These are phyloP conservation scores for Agrotis ipsilon DNA, from an alignment of 2,888 invertebrate genomes.

Conservation along the genomic window DNA sequence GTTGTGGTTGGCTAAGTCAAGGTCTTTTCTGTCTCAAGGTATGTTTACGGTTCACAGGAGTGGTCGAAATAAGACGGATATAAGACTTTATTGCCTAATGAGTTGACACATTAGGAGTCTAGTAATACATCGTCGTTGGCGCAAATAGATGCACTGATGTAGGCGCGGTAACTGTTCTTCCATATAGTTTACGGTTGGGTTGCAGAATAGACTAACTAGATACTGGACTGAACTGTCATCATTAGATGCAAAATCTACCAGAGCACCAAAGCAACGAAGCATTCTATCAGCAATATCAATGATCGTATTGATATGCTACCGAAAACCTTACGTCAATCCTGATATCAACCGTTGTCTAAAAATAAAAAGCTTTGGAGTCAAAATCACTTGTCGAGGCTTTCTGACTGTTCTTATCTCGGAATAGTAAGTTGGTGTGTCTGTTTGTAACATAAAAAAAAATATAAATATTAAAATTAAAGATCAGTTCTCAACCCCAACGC, in stretches of 20 bases:
- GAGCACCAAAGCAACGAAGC: too few species aligned
- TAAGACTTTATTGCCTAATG: too few species aligned
- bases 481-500: neutral
- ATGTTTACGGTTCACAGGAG: too few species aligned
- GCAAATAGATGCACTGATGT: neutral
- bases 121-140: too few species aligned
- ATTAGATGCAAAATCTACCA: neutral
- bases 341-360: neutral
- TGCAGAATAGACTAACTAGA: neutral
- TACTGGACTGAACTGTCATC: neutral
- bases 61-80: too few species aligned
- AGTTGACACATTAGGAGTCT: too few species aligned
- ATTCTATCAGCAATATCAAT: neutral
- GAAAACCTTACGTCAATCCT: neutral
- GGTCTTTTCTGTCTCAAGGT: too few species aligned
- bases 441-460: neutral
- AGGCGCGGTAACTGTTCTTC: too few species aligned
- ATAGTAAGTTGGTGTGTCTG: neutral
- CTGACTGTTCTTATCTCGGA: neutral
- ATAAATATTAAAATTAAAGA: neutral
- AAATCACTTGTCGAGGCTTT: neutral
- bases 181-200: too few species aligned
- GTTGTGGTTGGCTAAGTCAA: too few species aligned
- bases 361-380: neutral
- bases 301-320: neutral